These are phyloP conservation scores for Epizoanthus fatuus DNA, from an alignment of 92 coral and sea anemone species.

Conservation along the genomic window DNA sequence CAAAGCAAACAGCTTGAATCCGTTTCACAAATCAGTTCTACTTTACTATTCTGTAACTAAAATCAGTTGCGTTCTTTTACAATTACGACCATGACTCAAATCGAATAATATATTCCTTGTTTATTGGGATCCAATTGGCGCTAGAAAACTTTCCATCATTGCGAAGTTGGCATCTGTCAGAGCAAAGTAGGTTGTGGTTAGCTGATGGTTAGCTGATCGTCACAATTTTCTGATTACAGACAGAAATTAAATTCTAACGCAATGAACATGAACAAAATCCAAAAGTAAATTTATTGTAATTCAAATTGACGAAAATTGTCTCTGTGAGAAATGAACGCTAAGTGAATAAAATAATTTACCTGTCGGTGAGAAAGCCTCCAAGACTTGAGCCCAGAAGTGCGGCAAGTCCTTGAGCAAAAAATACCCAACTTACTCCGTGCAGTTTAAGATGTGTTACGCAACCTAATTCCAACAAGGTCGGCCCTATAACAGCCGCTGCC, in stretches of 20 bases:
- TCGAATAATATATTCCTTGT: not conserved
- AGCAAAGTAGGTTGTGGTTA: not conserved
- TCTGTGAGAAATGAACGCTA: not conserved
- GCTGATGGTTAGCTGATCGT: not conserved
- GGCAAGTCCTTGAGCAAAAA: conserved; percentile 93
- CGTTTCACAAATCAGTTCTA: not conserved
- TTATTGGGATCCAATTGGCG: not conserved
- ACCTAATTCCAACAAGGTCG: conserved; percentile 95
- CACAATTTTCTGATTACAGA: not conserved
- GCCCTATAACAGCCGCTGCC: conserved; percentile 97
- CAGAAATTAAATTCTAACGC: not conserved
- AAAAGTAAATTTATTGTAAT: not conserved
- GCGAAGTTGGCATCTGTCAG: conserved; percentile 12
- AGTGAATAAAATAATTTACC: conserved; percentile 64
- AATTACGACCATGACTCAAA: not conserved
- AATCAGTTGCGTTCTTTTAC: not conserved
- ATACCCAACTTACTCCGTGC: conserved; percentile 91
- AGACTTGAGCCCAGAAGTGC: conserved; percentile 95
- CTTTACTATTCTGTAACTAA: not conserved
- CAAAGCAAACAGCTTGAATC: not conserved
- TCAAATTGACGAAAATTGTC: not conserved
- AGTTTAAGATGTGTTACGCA: conserved; percentile 88
- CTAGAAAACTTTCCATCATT: not conserved
- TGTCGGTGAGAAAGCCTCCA: conserved; percentile 95
- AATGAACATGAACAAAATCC: not conserved